Base-by-base conservation (phyloP, 2,888 invertebrate genomes). In the Kuschelorhynchus macadamiae region DNA sequence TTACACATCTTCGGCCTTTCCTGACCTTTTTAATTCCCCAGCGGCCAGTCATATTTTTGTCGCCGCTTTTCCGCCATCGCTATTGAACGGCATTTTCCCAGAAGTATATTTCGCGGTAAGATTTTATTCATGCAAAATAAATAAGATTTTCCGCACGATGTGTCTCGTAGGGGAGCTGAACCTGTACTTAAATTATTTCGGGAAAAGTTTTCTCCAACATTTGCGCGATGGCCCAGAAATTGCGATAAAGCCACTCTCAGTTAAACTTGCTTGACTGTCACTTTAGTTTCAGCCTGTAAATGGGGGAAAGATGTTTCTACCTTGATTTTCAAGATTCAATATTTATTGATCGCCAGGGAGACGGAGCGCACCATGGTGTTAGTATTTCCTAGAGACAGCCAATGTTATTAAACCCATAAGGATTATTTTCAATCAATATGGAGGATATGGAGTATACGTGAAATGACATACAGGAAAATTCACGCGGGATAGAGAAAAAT, bases 171-270 rank as follows among this genome's bases (percentile, higher is more conserved):
- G 63, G 63, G 60, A 60, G 32, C 64, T 64, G 64, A 68, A 68
- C 68, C 68, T 68, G 44, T 44, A 18, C 61, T 52, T 68, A 68
- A 68, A 68, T 68, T 68, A 68, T 68, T 64, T 64, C 50, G 36
- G 9, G 42, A 33, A 49, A 42, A 62, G n/a, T 49, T 56, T 52
- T 56, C 52, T 32, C 52, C 49, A 33, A 39, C 59, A 67, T 60
- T 67, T 67, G 67, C 56, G 61, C 62, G 67, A 67, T 67, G 61
- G 67, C 50, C 47, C 56, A 67, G 67, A 67, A 67, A 67, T 62
- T 44, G 44, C 50, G 67, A 67, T 67, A 67, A 67, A 62, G 62
- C 56, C 33, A 60, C 66, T 55, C 52, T 52, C 42, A 52, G 59
- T 59, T 59, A 65, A 65, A 64, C 41, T 20, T 18, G 46, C 33